Evolutionary conservation across 1,140 invertebrate genomes (phyloP).

Genomic region (honey bee (Apis mellifera)): Amel_HAv3.1 CM009936.2:17285001-17285500

Average conservation of each 20-base stretch:
- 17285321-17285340: slow-evolving; percentile 57
- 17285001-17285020: too few relatives aligned
- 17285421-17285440: slow-evolving; percentile 74
- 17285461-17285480: slow-evolving; percentile 66
- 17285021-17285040: too few relatives aligned
- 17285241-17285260: slow-evolving; percentile 69
- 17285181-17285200: slow-evolving; percentile 67
- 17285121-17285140: too few relatives aligned
- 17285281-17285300: slow-evolving; percentile 19
- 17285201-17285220: too few relatives aligned
- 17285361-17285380: slow-evolving; percentile 80
- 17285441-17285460: slow-evolving; percentile 78
- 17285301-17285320: slow-evolving; percentile 17
- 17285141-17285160: not conserved
- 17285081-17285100: too few relatives aligned
- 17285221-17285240: slow-evolving; percentile 71
- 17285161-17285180: slow-evolving; percentile 20
- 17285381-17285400: slow-evolving; percentile 63
- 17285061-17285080: too few relatives aligned
- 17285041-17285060: too few relatives aligned
- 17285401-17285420: not conserved
- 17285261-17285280: slow-evolving; percentile 68
- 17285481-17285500: slow-evolving; percentile 70
- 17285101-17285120: too few relatives aligned
- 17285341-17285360: slow-evolving; percentile 80